phyloP scores from a whole-genome alignment of 2,888 invertebrate genomes.

The Drosophila histrio region DNA sequence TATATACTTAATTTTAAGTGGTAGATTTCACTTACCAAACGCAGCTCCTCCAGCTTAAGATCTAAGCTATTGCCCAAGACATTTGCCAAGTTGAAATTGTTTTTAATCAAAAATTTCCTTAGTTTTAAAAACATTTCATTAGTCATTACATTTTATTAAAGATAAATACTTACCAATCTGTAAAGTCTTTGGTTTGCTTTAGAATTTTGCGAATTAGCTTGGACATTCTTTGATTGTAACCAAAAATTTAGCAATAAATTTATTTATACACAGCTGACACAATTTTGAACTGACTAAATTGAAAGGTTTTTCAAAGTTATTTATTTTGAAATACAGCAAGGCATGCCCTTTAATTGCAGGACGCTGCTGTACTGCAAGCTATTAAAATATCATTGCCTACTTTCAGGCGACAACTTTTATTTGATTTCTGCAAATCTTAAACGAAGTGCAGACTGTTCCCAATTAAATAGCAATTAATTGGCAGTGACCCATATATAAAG shows the following conservation, averaged over 20 bases:
- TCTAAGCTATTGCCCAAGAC: conserved; percentile 21
- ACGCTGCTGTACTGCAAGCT: conserved; percentile 8
- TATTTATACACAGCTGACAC: background rate
- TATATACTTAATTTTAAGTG: background rate
- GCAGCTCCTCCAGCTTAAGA: conserved; percentile 45
- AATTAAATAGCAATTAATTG: background rate
- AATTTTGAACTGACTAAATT: conserved; percentile 4
- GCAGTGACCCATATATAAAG: conserved; percentile 6
- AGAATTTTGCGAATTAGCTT: conserved; percentile 43
- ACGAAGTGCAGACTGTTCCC: background rate
- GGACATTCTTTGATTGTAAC: conserved; percentile 21
- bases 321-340: too few relatives aligned
- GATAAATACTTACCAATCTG: conserved; percentile 26
- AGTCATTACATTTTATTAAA: background rate
- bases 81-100: conserved; percentile 31
- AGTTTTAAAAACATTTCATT: background rate
- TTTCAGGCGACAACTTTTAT: background rate
- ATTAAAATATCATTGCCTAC: conserved; percentile 15
- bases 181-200: conserved; percentile 15
- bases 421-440: background rate
- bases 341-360: background rate
- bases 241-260: background rate
- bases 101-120: conserved; percentile 45
- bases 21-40: conserved; percentile 3
- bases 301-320: conserved; percentile 12